These are phyloP conservation scores for Alfaro cultratus DNA, from an alignment of 2,797 vertebrate species.

Conservation along the genomic window DNA sequence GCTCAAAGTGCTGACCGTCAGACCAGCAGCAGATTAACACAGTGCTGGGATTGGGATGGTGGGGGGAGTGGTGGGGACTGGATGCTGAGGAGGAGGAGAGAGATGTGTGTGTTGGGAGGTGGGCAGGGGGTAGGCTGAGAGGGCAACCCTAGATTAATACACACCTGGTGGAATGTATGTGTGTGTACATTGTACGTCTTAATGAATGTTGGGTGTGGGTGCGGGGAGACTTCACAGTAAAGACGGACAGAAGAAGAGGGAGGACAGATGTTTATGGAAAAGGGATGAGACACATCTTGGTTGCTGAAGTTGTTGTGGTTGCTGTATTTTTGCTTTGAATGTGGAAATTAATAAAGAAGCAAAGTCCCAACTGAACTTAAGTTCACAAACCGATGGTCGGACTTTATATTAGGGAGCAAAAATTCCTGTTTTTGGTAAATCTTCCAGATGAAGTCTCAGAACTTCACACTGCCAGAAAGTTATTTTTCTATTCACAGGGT, in stretches of 20 bases:
- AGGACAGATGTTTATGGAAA: conserved; percentile 46
- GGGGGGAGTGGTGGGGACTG: not conserved
- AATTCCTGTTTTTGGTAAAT: not conserved
- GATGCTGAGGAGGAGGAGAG: conserved; percentile 9
- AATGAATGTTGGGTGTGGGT: conserved; percentile 8
- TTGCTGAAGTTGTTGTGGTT: not conserved
- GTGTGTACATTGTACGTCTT: conserved; percentile 18
- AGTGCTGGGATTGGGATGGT: conserved; percentile 64
- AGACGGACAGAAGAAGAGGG: conserved; percentile 50
- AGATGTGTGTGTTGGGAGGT: conserved; percentile 16
- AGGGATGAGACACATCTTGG: not conserved
- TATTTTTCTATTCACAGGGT: not conserved
- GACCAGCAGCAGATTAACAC: conserved; percentile 80
- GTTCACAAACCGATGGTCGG: not conserved
- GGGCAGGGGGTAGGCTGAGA: conserved; percentile 20
- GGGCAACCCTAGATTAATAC: conserved; percentile 56
- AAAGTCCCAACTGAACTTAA: not conserved
- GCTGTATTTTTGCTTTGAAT: not conserved
- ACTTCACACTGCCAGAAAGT: not conserved
- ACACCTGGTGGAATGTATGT: conserved; percentile 53
- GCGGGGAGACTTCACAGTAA: conserved; percentile 9
- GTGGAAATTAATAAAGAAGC: not conserved
- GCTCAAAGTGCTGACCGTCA: conserved; percentile 84
- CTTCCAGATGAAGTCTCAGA: not conserved
- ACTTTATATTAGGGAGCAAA: not conserved